Evolutionary conservation across 2,113 vertebrate species (phyloP).

Genomic region (Lampris incognitus): DNA sequence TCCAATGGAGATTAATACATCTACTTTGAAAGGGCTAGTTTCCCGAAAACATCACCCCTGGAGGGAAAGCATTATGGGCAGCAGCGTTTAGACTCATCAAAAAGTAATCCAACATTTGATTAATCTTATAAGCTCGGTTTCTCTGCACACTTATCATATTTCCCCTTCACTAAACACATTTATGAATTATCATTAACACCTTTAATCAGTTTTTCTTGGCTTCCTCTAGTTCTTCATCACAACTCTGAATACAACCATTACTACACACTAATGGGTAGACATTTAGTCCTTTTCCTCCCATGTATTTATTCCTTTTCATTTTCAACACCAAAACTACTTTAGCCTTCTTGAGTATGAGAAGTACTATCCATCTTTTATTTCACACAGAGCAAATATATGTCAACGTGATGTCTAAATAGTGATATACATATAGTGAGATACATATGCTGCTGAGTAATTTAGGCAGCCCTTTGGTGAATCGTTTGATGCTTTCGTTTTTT

Average conservation of each 20-base stretch:
- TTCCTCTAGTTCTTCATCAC: not conserved
- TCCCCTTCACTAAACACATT: constrained; percentile 2
- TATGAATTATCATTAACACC: not conserved
- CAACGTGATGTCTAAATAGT: not conserved
- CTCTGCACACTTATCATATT: not conserved
- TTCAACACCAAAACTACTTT: no score
- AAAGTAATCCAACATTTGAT: constrained; percentile 43
- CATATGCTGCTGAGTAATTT: no score
- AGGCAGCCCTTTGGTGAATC: not conserved
- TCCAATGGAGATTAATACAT: constrained; percentile 14
- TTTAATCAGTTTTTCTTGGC: not conserved
- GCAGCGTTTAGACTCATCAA: constrained; percentile 12
- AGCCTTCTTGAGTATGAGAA: not conserved
- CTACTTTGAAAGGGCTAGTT: not conserved
- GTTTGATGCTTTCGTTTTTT: not conserved
- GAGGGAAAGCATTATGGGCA: not conserved
- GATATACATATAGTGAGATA: no score
- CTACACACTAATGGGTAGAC: not conserved
- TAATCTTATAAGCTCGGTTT: constrained; percentile 21
- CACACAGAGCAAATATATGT: not conserved
- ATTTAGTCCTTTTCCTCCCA: not conserved
- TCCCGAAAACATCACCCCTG: not conserved
- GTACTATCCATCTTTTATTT: not conserved
- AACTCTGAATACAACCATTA: no score
- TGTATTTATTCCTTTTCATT: no score